Evolutionary conservation across 2,797 vertebrate species (phyloP).

Genomic region (Cuculus canorus): DNA sequence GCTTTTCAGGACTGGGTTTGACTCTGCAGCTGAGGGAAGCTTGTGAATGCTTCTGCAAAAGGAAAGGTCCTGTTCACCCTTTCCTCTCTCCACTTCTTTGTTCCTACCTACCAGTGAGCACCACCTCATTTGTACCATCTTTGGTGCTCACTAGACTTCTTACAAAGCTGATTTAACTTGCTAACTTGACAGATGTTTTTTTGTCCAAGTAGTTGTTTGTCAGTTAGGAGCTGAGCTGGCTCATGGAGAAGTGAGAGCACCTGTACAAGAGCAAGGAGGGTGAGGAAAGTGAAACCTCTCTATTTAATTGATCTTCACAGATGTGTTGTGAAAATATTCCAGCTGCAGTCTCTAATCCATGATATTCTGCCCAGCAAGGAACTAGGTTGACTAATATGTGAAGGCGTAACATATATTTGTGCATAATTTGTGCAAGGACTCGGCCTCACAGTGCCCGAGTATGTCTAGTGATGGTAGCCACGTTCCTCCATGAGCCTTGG

Average conservation of each 20-base stretch:
- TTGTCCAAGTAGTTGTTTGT: neutral
- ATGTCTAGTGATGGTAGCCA: neutral
- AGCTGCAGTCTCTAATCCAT: neutral
- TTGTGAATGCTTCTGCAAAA: neutral
- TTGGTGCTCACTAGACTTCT: neutral
- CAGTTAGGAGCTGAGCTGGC: neutral
- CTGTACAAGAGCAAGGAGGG: neutral
- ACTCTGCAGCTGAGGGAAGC: neutral
- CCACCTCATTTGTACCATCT: neutral
- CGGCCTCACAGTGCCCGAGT: rapidly evolving
- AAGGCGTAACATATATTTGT: neutral
- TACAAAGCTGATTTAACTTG: neutral
- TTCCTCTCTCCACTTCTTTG: neutral
- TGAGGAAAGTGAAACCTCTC: neutral
- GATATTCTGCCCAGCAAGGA: neutral
- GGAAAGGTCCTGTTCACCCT: neutral
- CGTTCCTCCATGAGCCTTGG: neutral
- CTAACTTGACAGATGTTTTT: neutral
- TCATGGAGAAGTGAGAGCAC: neutral
- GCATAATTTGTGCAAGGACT: neutral
- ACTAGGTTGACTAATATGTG: neutral
- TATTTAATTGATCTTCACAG: neutral
- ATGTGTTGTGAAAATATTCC: neutral
- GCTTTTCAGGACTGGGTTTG: neutral
- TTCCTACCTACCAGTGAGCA: neutral